These are phyloP conservation scores for Phodopus roborovskii DNA, from an alignment of 2,113 vertebrate species.

Conservation along the genomic window DNA sequence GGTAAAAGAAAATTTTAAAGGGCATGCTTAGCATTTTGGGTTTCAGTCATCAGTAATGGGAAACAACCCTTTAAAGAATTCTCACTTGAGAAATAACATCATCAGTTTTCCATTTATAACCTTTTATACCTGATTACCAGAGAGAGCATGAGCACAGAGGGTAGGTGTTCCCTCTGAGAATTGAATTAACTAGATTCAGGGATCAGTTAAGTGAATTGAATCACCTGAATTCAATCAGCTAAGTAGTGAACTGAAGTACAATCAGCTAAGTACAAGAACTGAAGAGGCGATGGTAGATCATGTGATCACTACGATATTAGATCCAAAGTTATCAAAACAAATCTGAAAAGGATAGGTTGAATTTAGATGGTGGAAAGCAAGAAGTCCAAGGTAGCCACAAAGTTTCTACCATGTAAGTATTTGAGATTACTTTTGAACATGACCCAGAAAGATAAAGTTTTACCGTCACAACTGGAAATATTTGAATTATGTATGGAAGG, in stretches of 20 bases:
- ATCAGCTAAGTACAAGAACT: not conserved
- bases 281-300: not conserved
- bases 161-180: not conserved
- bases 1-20: not conserved
- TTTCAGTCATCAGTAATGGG: not conserved
- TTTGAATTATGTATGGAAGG: not conserved
- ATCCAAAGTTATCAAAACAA: not conserved
- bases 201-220: slow-evolving; percentile 27
- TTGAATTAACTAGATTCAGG: not conserved
- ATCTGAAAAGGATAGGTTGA: not conserved
- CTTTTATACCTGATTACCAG: not conserved
- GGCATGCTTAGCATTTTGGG: not conserved
- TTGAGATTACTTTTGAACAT: not conserved
- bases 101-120: slow-evolving; percentile 6
- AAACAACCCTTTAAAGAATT: slow-evolving; percentile 7
- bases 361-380: not conserved
- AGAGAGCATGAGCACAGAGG: not conserved
- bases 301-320: not conserved
- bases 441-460: not conserved
- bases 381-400: not conserved
- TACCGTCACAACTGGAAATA: not conserved
- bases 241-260: no score
- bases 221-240: slow-evolving; percentile 22
- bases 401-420: not conserved
- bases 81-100: not conserved